Conservation (phyloP, 1,140 invertebrate genomes). For the Centruroides vittatus region DNA sequence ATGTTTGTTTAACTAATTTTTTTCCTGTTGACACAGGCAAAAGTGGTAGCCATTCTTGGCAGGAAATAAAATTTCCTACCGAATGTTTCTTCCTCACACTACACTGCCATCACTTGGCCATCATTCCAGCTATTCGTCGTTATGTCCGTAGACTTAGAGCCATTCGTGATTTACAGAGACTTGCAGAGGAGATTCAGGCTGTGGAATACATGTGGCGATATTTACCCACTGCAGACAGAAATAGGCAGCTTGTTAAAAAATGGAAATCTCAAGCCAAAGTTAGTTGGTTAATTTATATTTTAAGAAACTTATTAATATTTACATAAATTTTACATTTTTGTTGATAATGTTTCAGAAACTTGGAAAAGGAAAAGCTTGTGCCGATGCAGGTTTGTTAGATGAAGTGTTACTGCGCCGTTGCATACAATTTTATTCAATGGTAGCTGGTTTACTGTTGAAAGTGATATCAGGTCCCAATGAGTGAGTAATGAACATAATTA, state of each 20-base stretch:
- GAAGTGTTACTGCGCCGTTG: constrained; percentile 58
- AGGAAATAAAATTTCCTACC: constrained; percentile 57
- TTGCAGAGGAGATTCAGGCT: constrained; percentile 70
- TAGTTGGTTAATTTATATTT: too few species aligned
- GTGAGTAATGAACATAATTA: constrained; percentile 9
- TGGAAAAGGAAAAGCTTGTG: constrained; percentile 55
- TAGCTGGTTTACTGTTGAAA: constrained; percentile 54
- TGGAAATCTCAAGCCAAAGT: constrained; percentile 66
- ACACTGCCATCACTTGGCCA: constrained; percentile 78
- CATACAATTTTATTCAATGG: constrained; percentile 70
- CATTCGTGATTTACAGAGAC: constrained; percentile 75
- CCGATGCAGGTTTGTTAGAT: constrained; percentile 74
- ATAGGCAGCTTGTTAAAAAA: constrained; percentile 65
- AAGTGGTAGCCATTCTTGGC: constrained; percentile 32
- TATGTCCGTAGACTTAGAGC: constrained; percentile 68
- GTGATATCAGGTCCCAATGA: constrained; percentile 22
- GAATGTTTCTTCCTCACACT: constrained; percentile 94
- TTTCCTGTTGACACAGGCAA: not conserved
- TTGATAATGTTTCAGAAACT: constrained; percentile 28
- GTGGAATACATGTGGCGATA: constrained; percentile 70
- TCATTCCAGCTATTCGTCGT: constrained; percentile 72
- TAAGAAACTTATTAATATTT: too few species aligned
- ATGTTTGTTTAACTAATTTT: too few species aligned
- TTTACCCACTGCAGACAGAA: constrained; percentile 51
- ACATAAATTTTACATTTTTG: too few species aligned